A percentile compares a stretch with the other conserved stretches of the same genome.
Evolutionary conservation across 1,140 invertebrate species (phyloP).

Genomic region (Neocloeon triangulifer): DNA sequence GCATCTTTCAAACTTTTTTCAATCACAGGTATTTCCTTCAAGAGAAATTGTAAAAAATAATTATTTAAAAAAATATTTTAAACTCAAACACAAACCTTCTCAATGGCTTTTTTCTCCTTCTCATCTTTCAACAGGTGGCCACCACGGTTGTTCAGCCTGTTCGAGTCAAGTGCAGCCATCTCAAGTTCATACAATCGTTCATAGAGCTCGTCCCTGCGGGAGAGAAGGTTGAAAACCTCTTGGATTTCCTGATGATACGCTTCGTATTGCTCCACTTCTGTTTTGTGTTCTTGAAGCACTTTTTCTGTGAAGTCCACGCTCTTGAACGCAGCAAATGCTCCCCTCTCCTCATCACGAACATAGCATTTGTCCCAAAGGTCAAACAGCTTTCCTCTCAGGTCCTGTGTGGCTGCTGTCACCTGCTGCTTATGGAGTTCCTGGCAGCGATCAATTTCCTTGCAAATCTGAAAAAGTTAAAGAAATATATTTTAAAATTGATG

Average conservation of each 20-base stretch:
- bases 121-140: slow-evolving; percentile 63
- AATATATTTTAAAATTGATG: background rate
- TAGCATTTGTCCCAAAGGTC: slow-evolving; percentile 49
- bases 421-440: slow-evolving; percentile 36
- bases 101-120: slow-evolving; percentile 50
- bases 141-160: slow-evolving; percentile 52
- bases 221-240: slow-evolving; percentile 34
- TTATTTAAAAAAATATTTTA: too few species aligned
- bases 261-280: slow-evolving; percentile 41
- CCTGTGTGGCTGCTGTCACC: slow-evolving; percentile 41
- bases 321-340: slow-evolving; percentile 32
- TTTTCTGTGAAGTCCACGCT: slow-evolving; percentile 47
- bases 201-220: slow-evolving; percentile 35
- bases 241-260: slow-evolving; percentile 39
- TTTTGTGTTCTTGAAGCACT: slow-evolving; percentile 44
- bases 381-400: slow-evolving; percentile 37
- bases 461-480: slow-evolving; percentile 15
- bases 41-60: slow-evolving; percentile 4
- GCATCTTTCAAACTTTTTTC: slow-evolving; percentile 27
- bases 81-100: slow-evolving; percentile 20
- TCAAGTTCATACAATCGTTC: slow-evolving; percentile 42
- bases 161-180: slow-evolving; percentile 43
- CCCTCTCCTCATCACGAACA: slow-evolving; percentile 30
- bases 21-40: slow-evolving; percentile 33
- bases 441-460: slow-evolving; percentile 33